Conservation (phyloP, 2,888 invertebrate species). For the Muschampia plurimacula region DNA sequence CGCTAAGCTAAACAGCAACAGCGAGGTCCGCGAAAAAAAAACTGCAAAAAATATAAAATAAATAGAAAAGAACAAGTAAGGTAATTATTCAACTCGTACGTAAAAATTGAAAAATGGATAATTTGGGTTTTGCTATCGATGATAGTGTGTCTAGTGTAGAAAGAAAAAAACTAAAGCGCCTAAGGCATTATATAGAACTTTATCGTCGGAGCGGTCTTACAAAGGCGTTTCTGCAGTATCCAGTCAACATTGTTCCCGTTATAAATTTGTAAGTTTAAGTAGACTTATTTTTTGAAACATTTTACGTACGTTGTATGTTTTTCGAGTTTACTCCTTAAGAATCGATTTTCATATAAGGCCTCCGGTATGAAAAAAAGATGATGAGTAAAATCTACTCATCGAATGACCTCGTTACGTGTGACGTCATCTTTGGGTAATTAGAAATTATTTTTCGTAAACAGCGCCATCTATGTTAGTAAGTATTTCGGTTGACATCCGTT, state of each 20-base stretch:
- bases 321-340: no score
- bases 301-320: no score
- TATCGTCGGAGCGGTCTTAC: not conserved
- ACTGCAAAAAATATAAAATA: not conserved
- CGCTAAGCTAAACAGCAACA: slow-evolving; percentile 40
- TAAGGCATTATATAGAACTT: not conserved
- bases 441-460: no score
- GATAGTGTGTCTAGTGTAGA: slow-evolving; percentile 46
- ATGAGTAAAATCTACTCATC: no score
- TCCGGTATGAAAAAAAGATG: no score
- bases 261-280: not conserved
- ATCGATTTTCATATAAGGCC: no score
- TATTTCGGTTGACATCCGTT: no score
- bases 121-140: slow-evolving; percentile 65
- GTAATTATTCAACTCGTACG: not conserved
- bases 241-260: not conserved
- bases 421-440: no score
- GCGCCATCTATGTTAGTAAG: no score
- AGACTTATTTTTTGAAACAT: not conserved
- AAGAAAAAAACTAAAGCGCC: not conserved
- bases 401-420: no score
- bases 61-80: no score
- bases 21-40: slow-evolving; percentile 20
- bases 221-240: not conserved
- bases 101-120: slow-evolving; percentile 62